Percentiles rank a stretch among this genome's conserved stretches.
These are phyloP conservation scores for Synanthedon vespiformis DNA, from an alignment of 2,888 invertebrate genomes.

Conservation along the genomic window DNA sequence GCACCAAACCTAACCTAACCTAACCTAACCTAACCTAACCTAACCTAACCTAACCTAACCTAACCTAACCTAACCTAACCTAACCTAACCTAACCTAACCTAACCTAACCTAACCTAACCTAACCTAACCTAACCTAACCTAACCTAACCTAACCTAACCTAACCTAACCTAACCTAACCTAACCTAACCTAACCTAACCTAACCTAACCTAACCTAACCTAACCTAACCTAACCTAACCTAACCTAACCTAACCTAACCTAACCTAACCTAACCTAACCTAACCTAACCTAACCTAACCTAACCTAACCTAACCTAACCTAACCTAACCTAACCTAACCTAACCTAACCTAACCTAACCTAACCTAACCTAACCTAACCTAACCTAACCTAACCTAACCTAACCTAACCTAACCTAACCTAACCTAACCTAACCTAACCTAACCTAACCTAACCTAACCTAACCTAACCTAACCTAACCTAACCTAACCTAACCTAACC, in stretches of 20 bases:
- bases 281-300: constrained; percentile 1
- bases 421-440: constrained; percentile 6
- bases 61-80: constrained; percentile 1
- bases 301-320: constrained; percentile 2
- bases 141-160: too few relatives aligned
- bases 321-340: constrained; percentile 1
- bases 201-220: constrained; percentile 1
- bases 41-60: too few relatives aligned
- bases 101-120: constrained; percentile 4
- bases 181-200: background rate
- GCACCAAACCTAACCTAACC: too few relatives aligned
- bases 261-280: constrained; percentile 1
- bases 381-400: constrained; percentile 6
- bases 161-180: too few relatives aligned
- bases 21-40: too few relatives aligned
- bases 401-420: constrained; percentile 7
- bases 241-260: constrained; percentile 1
- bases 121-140: constrained; percentile 2
- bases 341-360: background rate
- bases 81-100: constrained; percentile 4
- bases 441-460: constrained; percentile 7
- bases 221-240: background rate
- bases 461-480: constrained; percentile 8
- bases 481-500: constrained; percentile 10
- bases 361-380: constrained; percentile 5